Conservation (phyloP, 2,113 vertebrate genomes). For the Bambusicola thoracicus region DNA sequence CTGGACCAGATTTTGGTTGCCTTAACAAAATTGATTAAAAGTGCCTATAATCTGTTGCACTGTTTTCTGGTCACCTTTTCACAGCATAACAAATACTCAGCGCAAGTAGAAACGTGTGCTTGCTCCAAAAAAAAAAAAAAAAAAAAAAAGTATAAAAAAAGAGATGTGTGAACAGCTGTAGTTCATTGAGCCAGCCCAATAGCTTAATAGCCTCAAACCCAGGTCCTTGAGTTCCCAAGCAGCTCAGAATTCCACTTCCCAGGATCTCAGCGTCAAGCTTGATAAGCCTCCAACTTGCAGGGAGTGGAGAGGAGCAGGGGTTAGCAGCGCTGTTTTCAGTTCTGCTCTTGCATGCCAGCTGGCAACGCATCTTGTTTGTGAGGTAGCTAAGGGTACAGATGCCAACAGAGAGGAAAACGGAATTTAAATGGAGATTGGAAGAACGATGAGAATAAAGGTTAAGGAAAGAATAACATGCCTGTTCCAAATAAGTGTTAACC, state of each 20-base stretch:
- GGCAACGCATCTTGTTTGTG: slow-evolving; percentile 31
- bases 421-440: slow-evolving; percentile 46
- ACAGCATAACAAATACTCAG: background rate
- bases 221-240: background rate
- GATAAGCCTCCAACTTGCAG: slow-evolving; percentile 35
- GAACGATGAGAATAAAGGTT: slow-evolving; percentile 35
- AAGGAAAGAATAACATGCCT: slow-evolving; percentile 21
- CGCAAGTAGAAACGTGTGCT: background rate
- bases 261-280: background rate
- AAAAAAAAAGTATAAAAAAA: no score
- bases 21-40: background rate
- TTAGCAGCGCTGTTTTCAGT: background rate
- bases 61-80: background rate
- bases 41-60: background rate
- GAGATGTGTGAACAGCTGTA: background rate
- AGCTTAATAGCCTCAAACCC: background rate
- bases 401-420: background rate
- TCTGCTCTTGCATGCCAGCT: background rate
- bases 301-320: slow-evolving; percentile 12
- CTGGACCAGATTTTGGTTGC: background rate
- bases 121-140: background rate
- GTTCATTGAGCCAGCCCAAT: background rate
- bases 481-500: slow-evolving; percentile 40
- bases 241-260: slow-evolving; percentile 4
- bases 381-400: slow-evolving; percentile 7